Base-by-base conservation (phyloP, 2,888 invertebrate genomes). In the Pteria penguin region DNA sequence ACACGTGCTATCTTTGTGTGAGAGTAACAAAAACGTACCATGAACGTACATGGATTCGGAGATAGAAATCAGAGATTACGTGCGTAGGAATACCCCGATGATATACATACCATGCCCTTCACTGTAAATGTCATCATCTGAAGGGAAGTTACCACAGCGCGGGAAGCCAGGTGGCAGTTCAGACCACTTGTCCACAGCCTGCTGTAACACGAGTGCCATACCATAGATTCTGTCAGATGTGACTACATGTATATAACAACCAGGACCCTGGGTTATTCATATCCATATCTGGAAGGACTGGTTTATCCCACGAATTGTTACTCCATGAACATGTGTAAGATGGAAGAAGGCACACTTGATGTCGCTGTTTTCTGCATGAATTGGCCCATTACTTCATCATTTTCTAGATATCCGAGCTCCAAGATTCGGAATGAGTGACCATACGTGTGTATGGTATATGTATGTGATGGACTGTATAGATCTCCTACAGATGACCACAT, bases 371-470 rank as follows among this genome's bases (percentile, higher is more conserved):
- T 18, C 18, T 45, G 45, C 8, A 8, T 14, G 45, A 14, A 14
- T 32, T 52, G 14, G 2, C 72, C 78, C 8, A 79, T 81, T n/a
- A 55, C 60, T 8, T 63, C 55, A 32, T 82, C 68, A 36, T 78
- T 76, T 5, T 58, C 45, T 3, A 83, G 80, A 73, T 82, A 87
- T 14, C 90, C 91, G 82, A 88, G 86, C 76, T 87, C 87, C 11
- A 91, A 45, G 2, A 91, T 89, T 31, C 88, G 83, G 75, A 90
- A 91, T 4, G 84, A 85, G 70, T 90, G 88, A 0, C 91, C 91
- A 61, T 91, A 90, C 80, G 90, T 76, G 70, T 91, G 90, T 18
- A 90, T 79, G 0, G 88, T 88, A 67, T 91, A n/a, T n/a, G n/a
- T n/a, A n/a, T n/a, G n/a, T n/a, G n/a, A n/a, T n/a, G n/a, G n/a